Percentiles rank a stretch among this genome's conserved stretches.
These are phyloP conservation scores for Pygathrix nemaeus DNA, from an alignment of 2,113 vertebrate genomes.

Conservation along the genomic window DNA sequence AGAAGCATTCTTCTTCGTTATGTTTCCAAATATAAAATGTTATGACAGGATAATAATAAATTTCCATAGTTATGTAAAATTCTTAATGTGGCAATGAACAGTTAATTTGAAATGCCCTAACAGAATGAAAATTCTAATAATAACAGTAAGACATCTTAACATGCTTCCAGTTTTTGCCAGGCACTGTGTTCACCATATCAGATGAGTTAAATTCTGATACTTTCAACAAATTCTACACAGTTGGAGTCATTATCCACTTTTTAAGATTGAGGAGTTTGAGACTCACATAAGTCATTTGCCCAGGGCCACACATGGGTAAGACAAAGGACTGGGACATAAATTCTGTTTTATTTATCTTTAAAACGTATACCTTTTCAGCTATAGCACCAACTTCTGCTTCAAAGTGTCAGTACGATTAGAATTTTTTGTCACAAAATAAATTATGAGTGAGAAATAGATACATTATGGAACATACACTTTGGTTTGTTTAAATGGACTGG, in stretches of 20 bases:
- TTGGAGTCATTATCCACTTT: background rate
- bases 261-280: background rate
- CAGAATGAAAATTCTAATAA: background rate
- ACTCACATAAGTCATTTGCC: background rate
- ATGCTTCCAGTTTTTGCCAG: background rate
- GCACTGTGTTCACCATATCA: fast-evolving
- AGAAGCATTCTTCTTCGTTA: background rate
- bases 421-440: background rate
- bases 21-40: background rate
- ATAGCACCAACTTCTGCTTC: background rate
- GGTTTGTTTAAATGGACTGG: background rate
- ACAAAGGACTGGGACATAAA: background rate
- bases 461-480: background rate
- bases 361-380: background rate
- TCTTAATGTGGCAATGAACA: background rate
- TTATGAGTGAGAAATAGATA: background rate
- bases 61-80: background rate
- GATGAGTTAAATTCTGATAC: background rate
- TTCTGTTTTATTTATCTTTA: background rate
- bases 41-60: background rate
- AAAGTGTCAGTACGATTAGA: background rate
- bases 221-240: background rate
- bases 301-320: background rate
- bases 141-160: background rate
- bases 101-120: background rate